Conservation (phyloP, 2,113 vertebrate genomes). For the Ageneiosus marmoratus region DNA sequence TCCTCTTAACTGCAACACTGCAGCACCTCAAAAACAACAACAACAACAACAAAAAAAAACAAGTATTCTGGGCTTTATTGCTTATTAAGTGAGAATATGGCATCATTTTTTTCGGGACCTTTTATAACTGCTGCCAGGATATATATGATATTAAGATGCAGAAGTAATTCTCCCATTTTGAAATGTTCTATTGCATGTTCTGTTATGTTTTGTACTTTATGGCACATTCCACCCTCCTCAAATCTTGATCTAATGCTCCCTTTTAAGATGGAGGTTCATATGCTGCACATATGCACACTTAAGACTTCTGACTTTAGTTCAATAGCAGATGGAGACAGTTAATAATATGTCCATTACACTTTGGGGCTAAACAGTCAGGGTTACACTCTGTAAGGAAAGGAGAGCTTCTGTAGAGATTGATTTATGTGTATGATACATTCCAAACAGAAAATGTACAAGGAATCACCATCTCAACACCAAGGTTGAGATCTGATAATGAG, state of each 20-base stretch:
- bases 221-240: constrained; percentile 29
- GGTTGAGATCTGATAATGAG: constrained; percentile 59
- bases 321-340: constrained; percentile 34
- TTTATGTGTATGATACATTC: constrained; percentile 69
- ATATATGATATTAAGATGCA: constrained; percentile 72
- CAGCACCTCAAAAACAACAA: not conserved
- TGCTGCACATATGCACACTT: constrained; percentile 63
- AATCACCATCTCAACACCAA: constrained; percentile 61
- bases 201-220: constrained; percentile 29
- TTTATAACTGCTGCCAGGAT: constrained; percentile 78
- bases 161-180: constrained; percentile 59
- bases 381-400: constrained; percentile 20
- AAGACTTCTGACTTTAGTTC: constrained; percentile 39
- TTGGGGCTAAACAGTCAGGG: constrained; percentile 48
- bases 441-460: constrained; percentile 67
- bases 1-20: constrained; percentile 61
- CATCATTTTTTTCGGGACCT: constrained; percentile 70
- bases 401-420: constrained; percentile 57
- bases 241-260: constrained; percentile 42
- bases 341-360: constrained; percentile 42
- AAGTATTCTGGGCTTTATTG: constrained; percentile 74
- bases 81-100: constrained; percentile 81
- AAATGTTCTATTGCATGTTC: constrained; percentile 21
- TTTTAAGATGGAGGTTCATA: constrained; percentile 55
- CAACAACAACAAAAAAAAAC: constrained; percentile 63